Percentiles rank a stretch among this genome's conserved stretches.
phyloP scores from a whole-genome alignment of 2,113 vertebrate species.

The Cranoglanis bouderius region DNA sequence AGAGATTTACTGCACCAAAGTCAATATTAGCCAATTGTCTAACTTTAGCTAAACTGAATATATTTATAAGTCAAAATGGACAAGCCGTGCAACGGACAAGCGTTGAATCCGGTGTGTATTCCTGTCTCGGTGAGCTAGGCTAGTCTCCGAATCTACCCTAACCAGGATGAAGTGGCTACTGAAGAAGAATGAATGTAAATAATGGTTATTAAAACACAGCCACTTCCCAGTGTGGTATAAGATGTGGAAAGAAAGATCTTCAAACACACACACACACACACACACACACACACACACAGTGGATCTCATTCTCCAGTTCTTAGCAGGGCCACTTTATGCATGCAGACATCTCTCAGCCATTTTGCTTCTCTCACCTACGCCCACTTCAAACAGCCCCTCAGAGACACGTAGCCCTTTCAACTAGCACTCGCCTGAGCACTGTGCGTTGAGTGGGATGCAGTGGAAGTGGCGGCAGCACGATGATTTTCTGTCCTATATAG shows the following conservation, averaged over 20 bases:
- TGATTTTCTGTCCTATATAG: background rate
- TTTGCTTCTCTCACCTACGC: constrained; percentile 36
- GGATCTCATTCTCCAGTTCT: constrained; percentile 4
- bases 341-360: constrained; percentile 31
- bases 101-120: background rate
- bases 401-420: constrained; percentile 43
- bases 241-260: constrained; percentile 1
- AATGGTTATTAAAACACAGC: background rate
- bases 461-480: background rate
- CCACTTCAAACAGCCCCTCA: constrained; percentile 46
- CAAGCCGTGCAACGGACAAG: no score
- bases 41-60: background rate
- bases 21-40: background rate
- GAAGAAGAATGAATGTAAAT: background rate
- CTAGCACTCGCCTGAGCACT: constrained; percentile 24
- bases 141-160: background rate
- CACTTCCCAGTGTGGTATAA: background rate
- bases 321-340: constrained; percentile 24
- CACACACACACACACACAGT: constrained; percentile 18
- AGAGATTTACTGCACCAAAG: background rate
- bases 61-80: background rate
- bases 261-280: background rate
- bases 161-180: background rate
- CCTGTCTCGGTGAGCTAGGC: background rate
- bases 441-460: background rate